Percentiles rank a stretch among this genome's conserved stretches.
These are phyloP conservation scores for Perognathus longimembris DNA, from an alignment of 2,113 vertebrate genomes.

Conservation along the genomic window DNA sequence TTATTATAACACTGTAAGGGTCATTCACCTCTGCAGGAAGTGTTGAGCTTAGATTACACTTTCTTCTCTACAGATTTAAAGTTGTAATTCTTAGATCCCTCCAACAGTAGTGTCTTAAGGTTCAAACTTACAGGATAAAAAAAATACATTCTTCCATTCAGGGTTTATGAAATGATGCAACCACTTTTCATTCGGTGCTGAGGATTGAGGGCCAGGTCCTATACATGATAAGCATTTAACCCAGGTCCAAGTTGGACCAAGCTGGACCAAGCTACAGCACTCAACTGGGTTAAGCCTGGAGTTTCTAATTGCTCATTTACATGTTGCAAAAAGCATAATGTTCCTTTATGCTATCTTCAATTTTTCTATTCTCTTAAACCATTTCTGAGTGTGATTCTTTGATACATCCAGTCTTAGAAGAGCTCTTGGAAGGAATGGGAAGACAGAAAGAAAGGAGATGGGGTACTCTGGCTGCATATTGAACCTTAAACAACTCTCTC, in stretches of 20 bases:
- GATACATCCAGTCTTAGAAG: not conserved
- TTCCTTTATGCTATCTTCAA: not conserved
- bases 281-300: not conserved
- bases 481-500: not conserved
- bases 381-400: not conserved
- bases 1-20: not conserved
- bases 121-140: conserved; percentile 6
- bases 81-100: not conserved
- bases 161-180: not conserved
- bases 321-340: not conserved
- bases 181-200: not conserved
- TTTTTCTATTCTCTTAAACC: not conserved
- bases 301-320: not conserved
- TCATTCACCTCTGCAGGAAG: not conserved
- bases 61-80: not conserved
- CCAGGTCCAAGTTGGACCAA: rapidly evolving
- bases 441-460: not conserved
- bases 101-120: not conserved
- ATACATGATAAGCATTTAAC: not conserved
- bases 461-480: not conserved
- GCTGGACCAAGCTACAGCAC: not conserved
- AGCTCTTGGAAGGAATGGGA: not conserved
- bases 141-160: not conserved
- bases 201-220: not conserved
- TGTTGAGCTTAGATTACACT: not conserved